These are phyloP conservation scores for Nephila pilipes DNA, from an alignment of 1,140 invertebrate species.

Conservation along the genomic window DNA sequence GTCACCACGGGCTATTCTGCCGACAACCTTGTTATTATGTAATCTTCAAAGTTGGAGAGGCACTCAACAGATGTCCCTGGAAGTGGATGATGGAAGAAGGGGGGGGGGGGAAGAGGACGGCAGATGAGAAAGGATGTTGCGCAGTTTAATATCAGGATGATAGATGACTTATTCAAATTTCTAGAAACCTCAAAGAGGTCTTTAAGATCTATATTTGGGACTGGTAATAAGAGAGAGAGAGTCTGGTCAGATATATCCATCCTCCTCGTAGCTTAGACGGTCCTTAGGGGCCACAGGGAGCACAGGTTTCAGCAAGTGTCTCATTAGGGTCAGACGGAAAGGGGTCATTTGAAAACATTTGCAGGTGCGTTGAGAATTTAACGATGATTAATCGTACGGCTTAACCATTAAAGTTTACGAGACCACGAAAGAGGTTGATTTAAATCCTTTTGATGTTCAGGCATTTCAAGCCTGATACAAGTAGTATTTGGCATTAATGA, in stretches of 20 bases:
- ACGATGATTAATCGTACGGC: constrained; percentile 19
- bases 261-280: background rate
- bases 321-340: constrained; percentile 29
- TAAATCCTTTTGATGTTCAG: background rate
- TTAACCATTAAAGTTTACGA: background rate
- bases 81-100: background rate
- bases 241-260: background rate
- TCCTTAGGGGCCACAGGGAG: background rate
- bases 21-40: constrained; percentile 69
- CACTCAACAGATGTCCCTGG: too few species aligned
- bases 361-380: constrained; percentile 30
- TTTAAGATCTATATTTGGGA: constrained; percentile 30
- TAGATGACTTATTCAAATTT: constrained; percentile 67
- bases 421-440: background rate
- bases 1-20: constrained; percentile 65
- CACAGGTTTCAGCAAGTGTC: constrained; percentile 15
- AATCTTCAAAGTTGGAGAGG: constrained; percentile 11
- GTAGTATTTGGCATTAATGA: background rate
- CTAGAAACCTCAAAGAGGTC: constrained; percentile 5
- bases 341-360: constrained; percentile 48
- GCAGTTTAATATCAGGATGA: constrained; percentile 42
- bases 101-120: background rate
- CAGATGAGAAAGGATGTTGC: constrained; percentile 20
- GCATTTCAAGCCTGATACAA: background rate
- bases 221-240: background rate